phyloP scores from a whole-genome alignment of 2,113 vertebrate species.

The Axis porcinus region DNA sequence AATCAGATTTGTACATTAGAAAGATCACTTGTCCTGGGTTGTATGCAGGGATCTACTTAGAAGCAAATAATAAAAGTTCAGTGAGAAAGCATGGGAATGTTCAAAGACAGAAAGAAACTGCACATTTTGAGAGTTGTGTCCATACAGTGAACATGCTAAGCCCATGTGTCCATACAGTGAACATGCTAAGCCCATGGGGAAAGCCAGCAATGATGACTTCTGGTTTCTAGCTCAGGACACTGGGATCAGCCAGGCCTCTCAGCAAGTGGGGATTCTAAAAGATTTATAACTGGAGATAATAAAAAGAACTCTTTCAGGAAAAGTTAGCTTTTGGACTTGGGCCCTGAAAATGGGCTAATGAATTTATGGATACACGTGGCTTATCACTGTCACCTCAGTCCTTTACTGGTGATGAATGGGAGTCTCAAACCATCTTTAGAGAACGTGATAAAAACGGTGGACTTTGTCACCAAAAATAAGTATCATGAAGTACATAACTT shows the following conservation, averaged over 20 bases:
- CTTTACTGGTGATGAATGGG: background rate
- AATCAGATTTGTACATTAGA: slow-evolving; percentile 18
- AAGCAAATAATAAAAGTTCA: slow-evolving; percentile 6
- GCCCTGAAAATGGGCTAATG: background rate
- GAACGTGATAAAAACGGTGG: background rate
- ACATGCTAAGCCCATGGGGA: background rate
- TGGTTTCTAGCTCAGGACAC: background rate
- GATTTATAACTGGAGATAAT: background rate
- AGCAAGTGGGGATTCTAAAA: background rate
- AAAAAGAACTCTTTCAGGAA: background rate
- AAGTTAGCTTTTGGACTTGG: background rate
- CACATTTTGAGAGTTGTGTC: background rate
- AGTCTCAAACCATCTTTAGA: background rate
- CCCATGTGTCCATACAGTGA: background rate
- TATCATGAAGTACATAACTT: background rate
- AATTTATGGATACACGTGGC: background rate
- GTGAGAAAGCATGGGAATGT: background rate
- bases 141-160: background rate
- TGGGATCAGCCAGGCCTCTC: background rate
- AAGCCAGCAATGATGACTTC: background rate
- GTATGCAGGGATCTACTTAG: background rate
- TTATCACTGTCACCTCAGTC: background rate
- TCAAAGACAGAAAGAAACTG: background rate
- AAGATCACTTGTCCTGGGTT: slow-evolving; percentile 6
- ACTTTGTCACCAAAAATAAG: background rate